Evolutionary conservation across 2,113 vertebrate species (phyloP), one percentile per base, ranked within the genome.

Genomic region (Theristicus caerulescens): DNA sequence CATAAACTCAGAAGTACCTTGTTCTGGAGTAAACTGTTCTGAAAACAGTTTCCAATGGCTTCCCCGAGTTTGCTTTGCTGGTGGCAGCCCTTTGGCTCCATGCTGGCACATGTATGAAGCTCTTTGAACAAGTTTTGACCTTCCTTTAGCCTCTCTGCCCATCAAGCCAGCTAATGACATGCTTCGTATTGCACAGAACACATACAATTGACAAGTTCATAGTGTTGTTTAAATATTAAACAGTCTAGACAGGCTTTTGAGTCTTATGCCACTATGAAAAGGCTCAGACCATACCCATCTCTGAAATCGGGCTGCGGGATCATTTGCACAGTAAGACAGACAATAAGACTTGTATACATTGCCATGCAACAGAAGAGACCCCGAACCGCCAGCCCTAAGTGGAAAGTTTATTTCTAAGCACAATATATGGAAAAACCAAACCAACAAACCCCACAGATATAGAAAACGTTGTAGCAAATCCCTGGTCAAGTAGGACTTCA

Each of bases 391-490:
- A 96, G 95, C 96, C 95, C 95, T 95, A 96, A 96, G 89, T 94
- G 96, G 94, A 96, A 96, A 96, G 94, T 96, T 94, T 97, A 95
- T 97, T 97, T 97, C 94, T 97, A 97, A 97, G 95, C 95, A 96
- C 97, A 95, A 96, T 96, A 93, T 95, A 97, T 97, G 97, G 95
- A 97, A 97, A 97, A 96, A 96, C 70, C 96, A 95, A 97, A 96
- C 93, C 96, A 96, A 97, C 96, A 97, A 97, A 97, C 82, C 96
- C 96, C 94, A 95, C 89, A 77, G 95, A 94, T 95, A 97, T 97
- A 97, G 97, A 97, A 97, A 97, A 97, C 36, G 38, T 97, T 95
- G 96, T 97, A 97, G 94, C 93, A 97, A 97, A 97, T 97, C 97
- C 97, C 96, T 97, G 95, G 95, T 96, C 97, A 95, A 96, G 91